phyloP scores from a whole-genome alignment of 2,888 invertebrate species.

The Craniophora ligustri region DNA sequence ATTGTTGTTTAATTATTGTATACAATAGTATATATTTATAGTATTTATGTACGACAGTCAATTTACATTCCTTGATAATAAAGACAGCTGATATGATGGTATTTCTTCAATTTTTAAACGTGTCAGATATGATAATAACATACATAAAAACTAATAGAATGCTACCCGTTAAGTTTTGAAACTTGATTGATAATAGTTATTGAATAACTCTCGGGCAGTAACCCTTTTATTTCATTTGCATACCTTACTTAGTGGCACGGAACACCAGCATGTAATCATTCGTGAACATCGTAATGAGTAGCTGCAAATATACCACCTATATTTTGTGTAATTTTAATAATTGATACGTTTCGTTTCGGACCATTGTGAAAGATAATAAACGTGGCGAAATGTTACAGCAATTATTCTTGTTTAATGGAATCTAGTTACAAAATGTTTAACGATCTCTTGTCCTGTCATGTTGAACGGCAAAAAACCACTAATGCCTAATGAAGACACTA shows the following conservation, averaged over 20 bases:
- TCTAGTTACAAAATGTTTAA: slow-evolving; percentile 55
- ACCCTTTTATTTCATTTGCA: slow-evolving; percentile 69
- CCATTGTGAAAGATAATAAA: slow-evolving; percentile 66
- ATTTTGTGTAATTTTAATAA: slow-evolving; percentile 64
- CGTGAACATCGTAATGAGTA: slow-evolving; percentile 59
- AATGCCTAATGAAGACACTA: slow-evolving; percentile 34
- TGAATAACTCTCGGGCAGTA: slow-evolving; percentile 55
- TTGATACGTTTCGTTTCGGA: slow-evolving; percentile 64
- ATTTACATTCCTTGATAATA: slow-evolving; percentile 14
- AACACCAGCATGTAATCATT: slow-evolving; percentile 58
- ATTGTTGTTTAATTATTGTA: slow-evolving; percentile 26
- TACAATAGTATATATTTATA: too few relatives aligned
- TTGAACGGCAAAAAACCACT: slow-evolving; percentile 35
- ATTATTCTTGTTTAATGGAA: slow-evolving; percentile 56
- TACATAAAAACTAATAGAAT: slow-evolving; percentile 38
- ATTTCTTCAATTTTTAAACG: slow-evolving; percentile 13
- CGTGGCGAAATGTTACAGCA: slow-evolving; percentile 57
- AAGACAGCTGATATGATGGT: slow-evolving; percentile 1
- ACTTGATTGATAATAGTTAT: slow-evolving; percentile 60
- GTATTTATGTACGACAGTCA: slow-evolving; percentile 22
- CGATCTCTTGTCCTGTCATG: slow-evolving; percentile 47
- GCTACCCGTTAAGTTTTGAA: slow-evolving; percentile 47
- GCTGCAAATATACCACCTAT: slow-evolving; percentile 53
- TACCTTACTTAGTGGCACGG: slow-evolving; percentile 59
- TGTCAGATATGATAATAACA: slow-evolving; percentile 29